A percentile compares a stretch with the other conserved stretches of the same genome.
Conservation (phyloP, 2,888 invertebrate genomes). For the Ormia ochracea region DNA sequence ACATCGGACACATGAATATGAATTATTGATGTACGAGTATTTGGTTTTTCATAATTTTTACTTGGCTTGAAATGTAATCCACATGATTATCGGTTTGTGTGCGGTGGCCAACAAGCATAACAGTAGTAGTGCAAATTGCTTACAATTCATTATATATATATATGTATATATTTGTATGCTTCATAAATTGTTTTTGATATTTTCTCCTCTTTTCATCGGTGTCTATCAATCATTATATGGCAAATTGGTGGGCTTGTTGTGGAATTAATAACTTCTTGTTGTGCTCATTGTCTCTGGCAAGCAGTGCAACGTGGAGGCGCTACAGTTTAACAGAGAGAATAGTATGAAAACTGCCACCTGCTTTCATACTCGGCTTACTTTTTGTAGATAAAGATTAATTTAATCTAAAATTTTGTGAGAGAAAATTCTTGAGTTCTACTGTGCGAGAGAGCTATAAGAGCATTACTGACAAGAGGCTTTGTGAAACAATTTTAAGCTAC, state of each 20-base stretch:
- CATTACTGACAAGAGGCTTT: too few species aligned
- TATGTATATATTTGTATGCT: neutral
- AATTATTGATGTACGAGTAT: conserved; percentile 38
- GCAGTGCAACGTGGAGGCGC: too few species aligned
- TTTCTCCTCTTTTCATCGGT: conserved; percentile 4
- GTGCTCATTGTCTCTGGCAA: neutral
- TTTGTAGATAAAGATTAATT: too few species aligned
- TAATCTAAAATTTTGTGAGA: too few species aligned
- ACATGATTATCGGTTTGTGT: conserved; percentile 28
- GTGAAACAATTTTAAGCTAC: too few species aligned
- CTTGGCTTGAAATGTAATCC: neutral
- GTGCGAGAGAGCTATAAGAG: too few species aligned
- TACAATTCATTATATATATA: conserved; percentile 10
- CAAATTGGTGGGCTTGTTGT: conserved; percentile 23
- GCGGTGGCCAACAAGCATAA: neutral
- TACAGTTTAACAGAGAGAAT: too few species aligned
- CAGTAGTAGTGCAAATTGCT: neutral
- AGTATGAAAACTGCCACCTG: too few species aligned
- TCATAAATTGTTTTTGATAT: conserved; percentile 28
- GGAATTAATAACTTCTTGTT: neutral
- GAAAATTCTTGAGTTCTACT: too few species aligned
- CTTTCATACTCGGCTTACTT: too few species aligned
- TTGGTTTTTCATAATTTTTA: conserved; percentile 11
- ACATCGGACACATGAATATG: conserved; percentile 65
- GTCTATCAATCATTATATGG: conserved; percentile 37